These are phyloP conservation scores for Ellobium chinense DNA, from an alignment of 2,888 invertebrate species.

Conservation along the genomic window DNA sequence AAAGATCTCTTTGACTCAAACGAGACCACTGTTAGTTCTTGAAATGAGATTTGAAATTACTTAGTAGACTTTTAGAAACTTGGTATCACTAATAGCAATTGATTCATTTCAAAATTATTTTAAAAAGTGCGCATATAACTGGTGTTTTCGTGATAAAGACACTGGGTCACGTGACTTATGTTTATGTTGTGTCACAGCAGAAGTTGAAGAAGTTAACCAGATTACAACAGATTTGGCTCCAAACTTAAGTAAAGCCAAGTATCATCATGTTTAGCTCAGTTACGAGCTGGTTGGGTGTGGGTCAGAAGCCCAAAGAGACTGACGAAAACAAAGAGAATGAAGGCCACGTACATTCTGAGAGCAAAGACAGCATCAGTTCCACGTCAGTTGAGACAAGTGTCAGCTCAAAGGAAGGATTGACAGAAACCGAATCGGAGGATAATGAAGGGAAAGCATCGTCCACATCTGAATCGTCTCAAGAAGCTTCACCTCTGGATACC, in stretches of 20 bases:
- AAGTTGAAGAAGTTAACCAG: constrained; percentile 1
- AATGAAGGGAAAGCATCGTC: constrained; percentile 46
- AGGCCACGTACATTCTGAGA: constrained; percentile 47
- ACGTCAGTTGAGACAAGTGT: constrained; percentile 50
- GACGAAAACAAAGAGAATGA: constrained; percentile 58
- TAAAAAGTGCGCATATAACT: no score
- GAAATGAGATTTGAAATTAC: no score
- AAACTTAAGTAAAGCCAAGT: neutral
- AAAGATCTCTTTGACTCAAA: neutral
- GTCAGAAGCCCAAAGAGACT: constrained; percentile 60
- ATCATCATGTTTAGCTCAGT: constrained; percentile 69
- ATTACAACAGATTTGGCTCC: neutral
- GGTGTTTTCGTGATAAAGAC: no score
- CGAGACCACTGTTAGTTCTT: no score
- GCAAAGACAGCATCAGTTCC: constrained; percentile 54
- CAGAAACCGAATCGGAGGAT: constrained; percentile 51
- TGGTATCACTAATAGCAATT: no score
- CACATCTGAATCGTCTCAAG: constrained; percentile 53
- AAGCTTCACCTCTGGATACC: constrained; percentile 63
- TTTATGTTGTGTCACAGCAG: constrained; percentile 44
- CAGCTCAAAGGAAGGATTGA: constrained; percentile 50
- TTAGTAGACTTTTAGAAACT: no score
- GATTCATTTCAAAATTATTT: no score
- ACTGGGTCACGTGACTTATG: constrained; percentile 47
- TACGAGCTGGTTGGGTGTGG: constrained; percentile 70